Evolutionary conservation across 1,140 invertebrate species (phyloP).

Genomic region (Trichonephila clavata): DNA sequence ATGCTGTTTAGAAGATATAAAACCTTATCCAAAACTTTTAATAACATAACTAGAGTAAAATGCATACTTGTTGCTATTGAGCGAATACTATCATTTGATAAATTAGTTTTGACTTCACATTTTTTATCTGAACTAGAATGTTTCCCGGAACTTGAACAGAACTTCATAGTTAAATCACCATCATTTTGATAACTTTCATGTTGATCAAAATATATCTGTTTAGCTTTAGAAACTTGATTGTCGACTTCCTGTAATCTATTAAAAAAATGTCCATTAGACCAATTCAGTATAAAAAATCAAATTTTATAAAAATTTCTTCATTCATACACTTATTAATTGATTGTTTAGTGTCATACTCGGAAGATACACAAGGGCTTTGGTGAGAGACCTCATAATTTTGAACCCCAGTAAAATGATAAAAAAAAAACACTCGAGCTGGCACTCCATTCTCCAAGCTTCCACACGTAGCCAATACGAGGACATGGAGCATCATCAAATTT

Average conservation of each 20-base stretch:
- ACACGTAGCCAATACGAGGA: too few relatives aligned
- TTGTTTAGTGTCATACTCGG: too few relatives aligned
- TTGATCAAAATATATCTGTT: not conserved
- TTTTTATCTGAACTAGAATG: not conserved
- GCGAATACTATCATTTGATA: not conserved
- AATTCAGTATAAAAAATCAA: too few relatives aligned
- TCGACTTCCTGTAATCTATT: constrained; percentile 28
- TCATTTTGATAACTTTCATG: not conserved
- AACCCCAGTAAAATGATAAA: too few relatives aligned
- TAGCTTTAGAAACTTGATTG: not conserved
- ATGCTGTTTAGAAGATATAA: constrained; percentile 34
- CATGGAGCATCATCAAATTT: too few relatives aligned
- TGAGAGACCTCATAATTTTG: too few relatives aligned
- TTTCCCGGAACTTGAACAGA: not conserved
- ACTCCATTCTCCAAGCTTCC: too few relatives aligned
- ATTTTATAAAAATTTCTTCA: too few relatives aligned
- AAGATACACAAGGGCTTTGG: too few relatives aligned
- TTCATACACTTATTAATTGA: too few relatives aligned
- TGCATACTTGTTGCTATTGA: constrained; percentile 36
- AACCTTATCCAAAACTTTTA: constrained; percentile 46
- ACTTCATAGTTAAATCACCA: not conserved
- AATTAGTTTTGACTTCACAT: not conserved
- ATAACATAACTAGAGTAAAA: constrained; percentile 44
- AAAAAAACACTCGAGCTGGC: too few relatives aligned
- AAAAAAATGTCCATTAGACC: not conserved